Evolutionary conservation across 2,113 vertebrate species (phyloP).

Genomic region (Ceyx melanurus): DNA sequence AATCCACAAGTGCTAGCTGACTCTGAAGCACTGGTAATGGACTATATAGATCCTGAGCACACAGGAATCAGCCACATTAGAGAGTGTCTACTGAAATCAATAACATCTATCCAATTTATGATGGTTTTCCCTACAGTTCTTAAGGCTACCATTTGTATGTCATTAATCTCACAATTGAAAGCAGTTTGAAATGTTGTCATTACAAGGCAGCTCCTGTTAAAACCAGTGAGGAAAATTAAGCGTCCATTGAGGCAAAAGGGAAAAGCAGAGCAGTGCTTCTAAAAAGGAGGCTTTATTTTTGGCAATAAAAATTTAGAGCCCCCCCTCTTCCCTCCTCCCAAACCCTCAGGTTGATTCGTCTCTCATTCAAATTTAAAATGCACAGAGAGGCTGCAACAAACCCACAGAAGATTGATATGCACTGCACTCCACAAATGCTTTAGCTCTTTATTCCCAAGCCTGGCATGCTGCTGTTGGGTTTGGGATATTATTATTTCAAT

Average conservation of each 20-base stretch:
- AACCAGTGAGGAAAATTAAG: background rate
- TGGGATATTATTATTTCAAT: constrained; percentile 60
- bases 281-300: constrained; percentile 16
- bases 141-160: background rate
- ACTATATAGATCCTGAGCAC: constrained; percentile 32
- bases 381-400: constrained; percentile 53
- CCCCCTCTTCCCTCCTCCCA: background rate
- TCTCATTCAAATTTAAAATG: constrained; percentile 65
- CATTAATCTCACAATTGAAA: constrained; percentile 1
- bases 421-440: background rate
- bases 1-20: constrained; percentile 18
- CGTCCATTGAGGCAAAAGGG: background rate
- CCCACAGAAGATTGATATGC: constrained; percentile 54
- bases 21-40: background rate
- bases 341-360: constrained; percentile 56
- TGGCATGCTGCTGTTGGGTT: constrained; percentile 9
- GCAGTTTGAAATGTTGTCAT: background rate
- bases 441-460: constrained; percentile 47
- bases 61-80: background rate
- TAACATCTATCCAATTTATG: background rate
- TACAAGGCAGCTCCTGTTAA: background rate
- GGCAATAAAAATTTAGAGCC: constrained; percentile 51
- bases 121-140: background rate
- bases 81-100: constrained; percentile 8
- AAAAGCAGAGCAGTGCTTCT: background rate